Conservation (phyloP, 2,797 vertebrate species). For the Garrulus glandarius region DNA sequence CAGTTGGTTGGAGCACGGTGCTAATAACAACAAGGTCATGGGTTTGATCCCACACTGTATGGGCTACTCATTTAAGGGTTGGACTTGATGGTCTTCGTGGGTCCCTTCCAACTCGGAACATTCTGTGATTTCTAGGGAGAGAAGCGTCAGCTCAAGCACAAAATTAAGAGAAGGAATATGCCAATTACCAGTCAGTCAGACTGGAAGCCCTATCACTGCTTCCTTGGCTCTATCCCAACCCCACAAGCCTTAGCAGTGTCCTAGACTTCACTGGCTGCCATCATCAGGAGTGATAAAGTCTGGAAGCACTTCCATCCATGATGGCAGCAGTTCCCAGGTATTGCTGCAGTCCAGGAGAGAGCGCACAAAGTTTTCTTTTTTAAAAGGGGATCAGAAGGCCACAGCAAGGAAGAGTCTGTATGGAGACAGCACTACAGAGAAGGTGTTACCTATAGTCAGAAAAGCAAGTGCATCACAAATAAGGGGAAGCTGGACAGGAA, state of each 20-base stretch:
- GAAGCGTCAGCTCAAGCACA: not conserved
- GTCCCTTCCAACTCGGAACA: not conserved
- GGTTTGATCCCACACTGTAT: not conserved
- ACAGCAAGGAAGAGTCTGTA: not conserved
- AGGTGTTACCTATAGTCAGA: not conserved
- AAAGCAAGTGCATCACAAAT: not conserved
- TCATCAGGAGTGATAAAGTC: not conserved
- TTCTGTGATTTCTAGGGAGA: not conserved
- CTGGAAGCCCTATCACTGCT: not conserved
- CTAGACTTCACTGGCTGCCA: not conserved
- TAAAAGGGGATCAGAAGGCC: not conserved
- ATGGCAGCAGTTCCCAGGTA: not conserved
- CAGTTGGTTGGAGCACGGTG: accelerated
- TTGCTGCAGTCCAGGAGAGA: not conserved
- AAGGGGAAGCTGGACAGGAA: not conserved
- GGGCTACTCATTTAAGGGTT: not conserved
- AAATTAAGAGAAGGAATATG: not conserved
- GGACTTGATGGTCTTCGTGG: not conserved
- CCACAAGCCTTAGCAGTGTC: not conserved
- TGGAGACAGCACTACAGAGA: not conserved
- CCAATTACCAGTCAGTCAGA: not conserved
- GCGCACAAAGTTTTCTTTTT: not conserved
- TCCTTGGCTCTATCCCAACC: not conserved
- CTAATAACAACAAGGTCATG: not conserved
- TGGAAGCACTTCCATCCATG: not conserved